Evolutionary conservation across 1,140 invertebrate genomes (phyloP).

Genomic region (Drosophila tsacasi): DNA sequence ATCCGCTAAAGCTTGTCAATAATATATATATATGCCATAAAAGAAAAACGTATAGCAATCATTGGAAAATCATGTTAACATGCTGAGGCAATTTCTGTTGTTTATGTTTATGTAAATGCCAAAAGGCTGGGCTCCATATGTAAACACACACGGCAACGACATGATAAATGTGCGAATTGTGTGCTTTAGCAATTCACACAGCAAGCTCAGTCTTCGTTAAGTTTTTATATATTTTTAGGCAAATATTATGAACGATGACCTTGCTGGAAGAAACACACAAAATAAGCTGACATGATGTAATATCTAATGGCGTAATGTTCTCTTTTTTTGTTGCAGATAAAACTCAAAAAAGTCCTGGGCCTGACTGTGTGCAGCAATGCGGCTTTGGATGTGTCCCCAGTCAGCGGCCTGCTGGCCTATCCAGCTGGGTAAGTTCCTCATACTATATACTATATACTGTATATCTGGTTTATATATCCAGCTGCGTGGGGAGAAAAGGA

Average conservation of each 20-base stretch:
- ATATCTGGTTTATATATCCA: conserved; percentile 20
- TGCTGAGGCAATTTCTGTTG: conserved; percentile 27
- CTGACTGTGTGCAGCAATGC: conserved; percentile 96
- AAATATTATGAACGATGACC: conserved; percentile 41
- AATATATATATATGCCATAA: conserved; percentile 10
- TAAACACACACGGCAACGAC: conserved; percentile 46
- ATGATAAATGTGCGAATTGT: conserved; percentile 70
- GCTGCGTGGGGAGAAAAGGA: conserved; percentile 7
- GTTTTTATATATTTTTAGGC: conserved; percentile 40
- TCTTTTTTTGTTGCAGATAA: conserved; percentile 89
- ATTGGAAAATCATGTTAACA: conserved; percentile 60
- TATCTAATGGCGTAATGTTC: conserved; percentile 43
- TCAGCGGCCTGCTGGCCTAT: conserved; percentile 95
- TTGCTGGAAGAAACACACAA: conserved; percentile 32
- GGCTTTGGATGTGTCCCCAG: conserved; percentile 94
- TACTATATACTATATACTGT: conserved; percentile 3
- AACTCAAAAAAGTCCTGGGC: conserved; percentile 96
- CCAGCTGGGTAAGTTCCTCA: conserved; percentile 93
- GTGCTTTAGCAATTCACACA: conserved; percentile 70
- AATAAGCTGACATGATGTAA: conserved; percentile 65
- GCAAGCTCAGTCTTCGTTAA: conserved; percentile 25
- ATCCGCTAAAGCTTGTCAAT: background rate
- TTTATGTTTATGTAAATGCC: conserved; percentile 47
- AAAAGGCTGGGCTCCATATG: conserved; percentile 51
- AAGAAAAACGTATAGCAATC: conserved; percentile 19